Evolutionary conservation across 2,888 invertebrate species (phyloP).

Genomic region (Phyllotreta striolata): DNA sequence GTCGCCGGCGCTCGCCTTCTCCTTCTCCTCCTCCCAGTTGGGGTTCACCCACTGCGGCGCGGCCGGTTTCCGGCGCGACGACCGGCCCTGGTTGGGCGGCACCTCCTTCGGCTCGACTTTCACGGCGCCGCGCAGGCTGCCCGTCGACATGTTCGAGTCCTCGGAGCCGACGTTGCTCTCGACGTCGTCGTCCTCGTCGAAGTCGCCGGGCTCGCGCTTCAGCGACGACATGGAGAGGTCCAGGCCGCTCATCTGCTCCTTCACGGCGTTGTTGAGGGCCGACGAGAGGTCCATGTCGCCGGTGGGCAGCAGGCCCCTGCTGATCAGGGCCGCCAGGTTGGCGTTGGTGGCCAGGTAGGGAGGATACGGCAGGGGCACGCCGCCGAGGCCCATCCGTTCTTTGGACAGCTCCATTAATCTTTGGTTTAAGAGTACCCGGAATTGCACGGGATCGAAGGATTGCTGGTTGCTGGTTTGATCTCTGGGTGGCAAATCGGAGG

Average conservation of each 20-base stretch:
- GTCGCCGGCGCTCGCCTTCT: slow-evolving; percentile 69
- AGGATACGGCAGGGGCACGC: slow-evolving; percentile 78
- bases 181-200: slow-evolving; percentile 81
- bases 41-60: slow-evolving; percentile 99
- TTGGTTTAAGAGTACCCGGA: slow-evolving; percentile 87
- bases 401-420: slow-evolving; percentile 87
- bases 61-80: slow-evolving; percentile 88
- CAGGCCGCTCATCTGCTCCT: slow-evolving; percentile 82
- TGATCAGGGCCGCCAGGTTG: slow-evolving; percentile 79
- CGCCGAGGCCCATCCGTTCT: slow-evolving; percentile 81
- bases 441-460: slow-evolving; percentile 92
- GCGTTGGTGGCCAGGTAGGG: slow-evolving; percentile 81
- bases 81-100: slow-evolving; percentile 59
- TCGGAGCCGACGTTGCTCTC: slow-evolving; percentile 80
- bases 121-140: slow-evolving; percentile 67
- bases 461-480: slow-evolving; percentile 72
- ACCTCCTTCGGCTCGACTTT: slow-evolving; percentile 66
- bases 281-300: slow-evolving; percentile 65
- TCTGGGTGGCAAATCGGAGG: slow-evolving; percentile 77
- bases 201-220: slow-evolving; percentile 80
- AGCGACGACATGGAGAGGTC: slow-evolving; percentile 86
- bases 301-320: slow-evolving; percentile 70
- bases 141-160: slow-evolving; percentile 63
- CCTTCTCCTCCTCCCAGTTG: slow-evolving; percentile 80
- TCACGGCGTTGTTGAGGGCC: slow-evolving; percentile 65